phyloP scores from a whole-genome alignment of 2,797 vertebrate genomes.

The Bucorvus abyssinicus region DNA sequence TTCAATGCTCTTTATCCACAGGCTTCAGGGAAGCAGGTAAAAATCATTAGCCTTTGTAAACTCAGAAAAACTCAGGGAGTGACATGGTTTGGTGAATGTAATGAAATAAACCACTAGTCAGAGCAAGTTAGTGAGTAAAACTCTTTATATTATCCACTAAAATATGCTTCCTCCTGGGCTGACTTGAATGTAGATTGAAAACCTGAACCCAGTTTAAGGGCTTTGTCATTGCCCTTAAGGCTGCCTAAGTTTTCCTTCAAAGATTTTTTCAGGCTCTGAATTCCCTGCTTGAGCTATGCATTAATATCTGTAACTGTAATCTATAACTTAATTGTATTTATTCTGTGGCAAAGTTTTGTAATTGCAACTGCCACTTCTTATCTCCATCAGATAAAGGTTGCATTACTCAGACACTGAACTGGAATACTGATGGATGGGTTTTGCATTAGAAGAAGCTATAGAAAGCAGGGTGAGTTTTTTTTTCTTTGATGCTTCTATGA shows the following conservation, averaged over 20 bases:
- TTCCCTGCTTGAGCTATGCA: background rate
- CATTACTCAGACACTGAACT: conserved; percentile 51
- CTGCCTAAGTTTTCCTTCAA: background rate
- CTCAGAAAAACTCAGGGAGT: background rate
- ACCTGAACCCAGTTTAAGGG: background rate
- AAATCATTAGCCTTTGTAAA: background rate
- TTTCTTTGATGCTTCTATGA: background rate
- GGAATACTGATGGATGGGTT: conserved; percentile 23
- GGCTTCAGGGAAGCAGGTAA: background rate
- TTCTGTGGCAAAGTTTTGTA: conserved; percentile 54
- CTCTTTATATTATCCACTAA: background rate
- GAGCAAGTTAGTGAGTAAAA: background rate
- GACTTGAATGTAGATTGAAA: background rate
- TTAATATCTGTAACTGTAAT: conserved; percentile 42
- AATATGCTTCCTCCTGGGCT: background rate
- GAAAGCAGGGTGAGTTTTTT: background rate
- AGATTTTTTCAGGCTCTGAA: background rate
- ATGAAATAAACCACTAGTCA: background rate
- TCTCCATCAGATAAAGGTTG: conserved; percentile 62
- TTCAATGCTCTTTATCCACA: background rate
- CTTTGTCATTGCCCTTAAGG: background rate
- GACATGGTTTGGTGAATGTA: background rate
- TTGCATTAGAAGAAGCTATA: conserved; percentile 5
- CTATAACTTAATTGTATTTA: conserved; percentile 56
- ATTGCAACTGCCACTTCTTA: conserved; percentile 52